Percentiles rank a stretch among this genome's conserved stretches.
Conservation (phyloP, 37 sponge, comb jelly and placozoan species). For the Geodia barretti region DNA sequence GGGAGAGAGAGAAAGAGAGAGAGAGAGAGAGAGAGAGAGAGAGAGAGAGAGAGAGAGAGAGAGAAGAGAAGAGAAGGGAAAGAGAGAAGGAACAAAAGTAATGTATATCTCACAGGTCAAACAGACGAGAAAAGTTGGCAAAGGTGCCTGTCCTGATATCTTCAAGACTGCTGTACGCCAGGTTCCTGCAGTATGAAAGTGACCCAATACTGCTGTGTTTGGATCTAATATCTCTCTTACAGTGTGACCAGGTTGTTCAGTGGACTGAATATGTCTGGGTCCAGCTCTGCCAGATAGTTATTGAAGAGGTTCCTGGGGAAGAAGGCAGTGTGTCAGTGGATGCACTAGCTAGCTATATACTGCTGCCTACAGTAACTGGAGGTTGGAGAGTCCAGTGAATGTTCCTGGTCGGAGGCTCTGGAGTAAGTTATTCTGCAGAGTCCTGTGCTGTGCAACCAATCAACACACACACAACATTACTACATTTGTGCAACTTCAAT, state of each 20-base stretch:
- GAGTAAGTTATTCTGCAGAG: constrained; percentile 27
- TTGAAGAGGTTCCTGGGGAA: constrained; percentile 27
- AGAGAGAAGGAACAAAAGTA: not conserved
- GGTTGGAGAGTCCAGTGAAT: constrained; percentile 37
- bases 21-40: constrained; percentile 38
- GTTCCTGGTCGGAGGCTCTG: constrained; percentile 16
- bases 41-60: constrained; percentile 21
- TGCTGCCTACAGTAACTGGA: constrained; percentile 27
- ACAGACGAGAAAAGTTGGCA: constrained; percentile 1
- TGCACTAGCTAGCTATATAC: not conserved
- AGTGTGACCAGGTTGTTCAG: constrained; percentile 23
- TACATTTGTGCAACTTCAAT: not conserved
- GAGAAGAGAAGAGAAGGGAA: not conserved
- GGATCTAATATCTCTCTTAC: constrained; percentile 10
- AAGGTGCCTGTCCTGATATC: constrained; percentile 18
- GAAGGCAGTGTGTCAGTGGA: not conserved
- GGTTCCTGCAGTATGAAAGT: not conserved
- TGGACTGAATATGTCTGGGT: constrained; percentile 10
- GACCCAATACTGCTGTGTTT: not conserved
- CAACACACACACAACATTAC: not conserved
- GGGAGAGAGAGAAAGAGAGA: constrained; percentile 19
- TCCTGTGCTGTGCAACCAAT: constrained; percentile 3
- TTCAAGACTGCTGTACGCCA: constrained; percentile 14
- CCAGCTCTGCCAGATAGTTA: constrained; percentile 7
- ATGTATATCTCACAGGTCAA: constrained; percentile 32